phyloP scores from a whole-genome alignment of 2,888 invertebrate species.

The Lapara coniferarum region DNA sequence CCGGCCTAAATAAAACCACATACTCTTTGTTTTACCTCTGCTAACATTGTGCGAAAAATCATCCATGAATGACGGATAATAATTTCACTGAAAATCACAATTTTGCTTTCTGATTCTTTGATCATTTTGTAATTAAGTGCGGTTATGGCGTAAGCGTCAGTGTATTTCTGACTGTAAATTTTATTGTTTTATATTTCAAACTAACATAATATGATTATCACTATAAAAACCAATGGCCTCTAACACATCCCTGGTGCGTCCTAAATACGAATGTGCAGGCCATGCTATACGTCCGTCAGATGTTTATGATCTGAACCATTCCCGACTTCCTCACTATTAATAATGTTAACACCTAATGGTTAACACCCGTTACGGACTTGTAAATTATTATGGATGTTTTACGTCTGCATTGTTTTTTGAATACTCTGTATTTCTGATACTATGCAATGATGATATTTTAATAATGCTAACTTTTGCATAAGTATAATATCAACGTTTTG shows the following conservation, averaged over 20 bases:
- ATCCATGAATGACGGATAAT: too few relatives aligned
- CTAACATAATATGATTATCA: neutral
- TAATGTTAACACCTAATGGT: slow-evolving; percentile 40
- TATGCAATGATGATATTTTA: too few relatives aligned
- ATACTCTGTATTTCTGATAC: neutral
- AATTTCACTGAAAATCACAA: too few relatives aligned
- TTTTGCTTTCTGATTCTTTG: too few relatives aligned
- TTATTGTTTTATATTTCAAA: too few relatives aligned
- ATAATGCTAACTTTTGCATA: neutral
- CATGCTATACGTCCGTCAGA: slow-evolving; percentile 46
- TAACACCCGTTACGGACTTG: slow-evolving; percentile 27
- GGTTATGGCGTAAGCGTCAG: too few relatives aligned
- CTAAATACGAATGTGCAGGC: slow-evolving; percentile 35
- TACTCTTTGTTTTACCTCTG: too few relatives aligned
- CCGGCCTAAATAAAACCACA: too few relatives aligned
- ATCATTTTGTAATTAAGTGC: too few relatives aligned
- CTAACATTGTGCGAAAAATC: too few relatives aligned
- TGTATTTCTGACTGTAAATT: too few relatives aligned
- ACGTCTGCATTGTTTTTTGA: slow-evolving; percentile 17
- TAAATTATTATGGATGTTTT: slow-evolving; percentile 25
- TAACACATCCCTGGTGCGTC: slow-evolving; percentile 29
- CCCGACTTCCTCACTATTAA: slow-evolving; percentile 48
- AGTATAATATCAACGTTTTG: too few relatives aligned
- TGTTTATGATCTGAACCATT: slow-evolving; percentile 51
- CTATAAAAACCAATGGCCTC: neutral